phyloP scores from a whole-genome alignment of 2,113 vertebrate species.

The Acanthisitta chloris region DNA sequence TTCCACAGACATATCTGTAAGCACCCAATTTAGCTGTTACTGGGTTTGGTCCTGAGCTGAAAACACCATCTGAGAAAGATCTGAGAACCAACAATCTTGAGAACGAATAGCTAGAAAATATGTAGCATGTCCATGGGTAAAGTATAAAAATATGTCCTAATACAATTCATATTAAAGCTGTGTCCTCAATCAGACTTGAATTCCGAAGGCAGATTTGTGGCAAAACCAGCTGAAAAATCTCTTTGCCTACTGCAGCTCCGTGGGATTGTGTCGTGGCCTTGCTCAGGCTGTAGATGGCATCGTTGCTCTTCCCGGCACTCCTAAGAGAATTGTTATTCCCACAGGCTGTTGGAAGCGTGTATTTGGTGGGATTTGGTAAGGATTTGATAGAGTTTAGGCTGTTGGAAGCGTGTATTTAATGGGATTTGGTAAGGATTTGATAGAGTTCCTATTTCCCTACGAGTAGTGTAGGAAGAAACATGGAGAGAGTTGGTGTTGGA shows the following conservation, averaged over 20 bases:
- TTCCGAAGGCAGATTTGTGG: background rate
- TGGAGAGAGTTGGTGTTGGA: background rate
- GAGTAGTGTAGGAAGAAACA: background rate
- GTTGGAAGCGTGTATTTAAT: background rate
- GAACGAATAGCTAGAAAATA: background rate
- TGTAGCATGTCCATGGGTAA: background rate
- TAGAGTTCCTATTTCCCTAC: background rate
- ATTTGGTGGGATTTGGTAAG: background rate
- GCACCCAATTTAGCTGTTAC: background rate
- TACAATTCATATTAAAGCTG: background rate
- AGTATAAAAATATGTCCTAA: background rate
- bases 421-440: background rate
- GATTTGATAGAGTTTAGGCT: background rate
- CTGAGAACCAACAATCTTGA: no score
- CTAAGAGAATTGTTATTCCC: no score
- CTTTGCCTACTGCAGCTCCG: rapidly evolving
- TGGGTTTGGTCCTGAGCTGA: background rate
- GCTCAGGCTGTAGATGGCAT: slow-evolving; percentile 12
- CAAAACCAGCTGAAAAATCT: rapidly evolving
- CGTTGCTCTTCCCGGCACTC: background rate
- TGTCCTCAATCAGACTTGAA: rapidly evolving
- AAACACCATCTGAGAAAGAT: no score
- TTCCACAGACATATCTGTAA: background rate
- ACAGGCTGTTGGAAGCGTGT: background rate
- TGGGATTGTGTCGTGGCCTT: background rate